Evolutionary conservation across 1,140 invertebrate species (phyloP).

Genomic region (Drosophila sturtevanti): DNA sequence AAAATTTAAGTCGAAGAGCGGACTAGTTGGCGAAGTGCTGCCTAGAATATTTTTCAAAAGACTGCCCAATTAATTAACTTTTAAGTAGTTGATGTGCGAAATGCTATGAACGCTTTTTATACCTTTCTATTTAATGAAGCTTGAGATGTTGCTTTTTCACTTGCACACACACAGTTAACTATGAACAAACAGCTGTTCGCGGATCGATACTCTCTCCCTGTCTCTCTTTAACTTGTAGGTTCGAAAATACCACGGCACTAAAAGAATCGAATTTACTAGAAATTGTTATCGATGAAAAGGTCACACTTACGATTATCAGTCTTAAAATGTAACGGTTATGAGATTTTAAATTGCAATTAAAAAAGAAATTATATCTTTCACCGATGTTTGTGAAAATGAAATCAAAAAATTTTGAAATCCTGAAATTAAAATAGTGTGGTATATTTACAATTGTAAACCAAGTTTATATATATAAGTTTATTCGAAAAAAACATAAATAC

Average conservation of each 20-base stretch:
- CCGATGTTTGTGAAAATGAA: too few species aligned
- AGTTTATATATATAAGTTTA: too few species aligned
- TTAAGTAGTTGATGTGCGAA: not conserved
- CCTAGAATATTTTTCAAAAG: not conserved
- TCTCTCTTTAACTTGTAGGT: not conserved
- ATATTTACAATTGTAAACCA: too few species aligned
- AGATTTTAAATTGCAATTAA: not conserved
- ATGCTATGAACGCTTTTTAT: not conserved
- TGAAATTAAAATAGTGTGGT: too few species aligned
- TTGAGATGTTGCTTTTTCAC: not conserved
- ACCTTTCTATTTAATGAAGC: conserved; percentile 2
- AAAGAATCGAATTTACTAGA: not conserved
- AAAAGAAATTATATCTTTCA: not conserved
- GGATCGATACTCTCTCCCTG: not conserved
- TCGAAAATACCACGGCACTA: too few species aligned
- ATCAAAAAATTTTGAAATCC: too few species aligned
- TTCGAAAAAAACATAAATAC: too few species aligned
- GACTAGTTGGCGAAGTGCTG: not conserved
- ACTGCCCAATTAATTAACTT: not conserved
- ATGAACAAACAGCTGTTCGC: not conserved
- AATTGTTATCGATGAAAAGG: not conserved
- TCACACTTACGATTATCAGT: not conserved
- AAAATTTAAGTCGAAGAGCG: not conserved
- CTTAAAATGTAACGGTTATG: not conserved
- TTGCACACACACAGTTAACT: not conserved